These are phyloP conservation scores for Diarsia rubi DNA, from an alignment of 2,888 invertebrate genomes.

Conservation along the genomic window DNA sequence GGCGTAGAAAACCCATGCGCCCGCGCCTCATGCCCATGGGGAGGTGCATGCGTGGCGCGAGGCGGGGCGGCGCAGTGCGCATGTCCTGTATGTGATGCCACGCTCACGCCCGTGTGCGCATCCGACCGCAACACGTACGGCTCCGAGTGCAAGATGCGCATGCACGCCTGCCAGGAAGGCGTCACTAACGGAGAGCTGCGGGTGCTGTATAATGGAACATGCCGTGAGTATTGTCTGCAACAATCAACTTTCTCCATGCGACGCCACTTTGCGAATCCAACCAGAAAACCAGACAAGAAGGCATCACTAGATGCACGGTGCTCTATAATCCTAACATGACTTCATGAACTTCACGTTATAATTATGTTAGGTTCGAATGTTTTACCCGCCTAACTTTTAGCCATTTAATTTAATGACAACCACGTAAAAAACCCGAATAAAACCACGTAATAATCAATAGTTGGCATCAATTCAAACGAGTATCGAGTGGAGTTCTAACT, in stretches of 20 bases:
- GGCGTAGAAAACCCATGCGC: conserved; percentile 91
- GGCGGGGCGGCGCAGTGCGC: conserved; percentile 92
- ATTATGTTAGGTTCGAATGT: background rate
- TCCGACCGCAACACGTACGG: conserved; percentile 95
- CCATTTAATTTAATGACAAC: background rate
- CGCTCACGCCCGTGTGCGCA: conserved; percentile 94
- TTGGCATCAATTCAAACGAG: background rate
- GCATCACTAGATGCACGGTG: background rate
- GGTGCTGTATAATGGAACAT: conserved; percentile 91
- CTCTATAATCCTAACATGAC: background rate
- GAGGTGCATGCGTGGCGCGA: conserved; percentile 93
- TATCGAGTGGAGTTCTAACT: no score
- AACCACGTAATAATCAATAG: background rate
- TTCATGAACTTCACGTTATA: background rate
- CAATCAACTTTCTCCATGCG: background rate
- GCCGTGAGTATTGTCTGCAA: conserved; percentile 80
- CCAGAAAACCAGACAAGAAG: background rate
- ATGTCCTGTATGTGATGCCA: conserved; percentile 94
- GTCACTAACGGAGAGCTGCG: conserved; percentile 92
- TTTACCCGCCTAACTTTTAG: background rate
- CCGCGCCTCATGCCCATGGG: conserved; percentile 91
- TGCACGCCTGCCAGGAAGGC: conserved; percentile 94
- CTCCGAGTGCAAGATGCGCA: conserved; percentile 95
- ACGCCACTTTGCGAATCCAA: background rate
- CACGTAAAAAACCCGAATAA: background rate